Conservation (phyloP, 2,113 vertebrate species). For the Eudorcas thomsonii region DNA sequence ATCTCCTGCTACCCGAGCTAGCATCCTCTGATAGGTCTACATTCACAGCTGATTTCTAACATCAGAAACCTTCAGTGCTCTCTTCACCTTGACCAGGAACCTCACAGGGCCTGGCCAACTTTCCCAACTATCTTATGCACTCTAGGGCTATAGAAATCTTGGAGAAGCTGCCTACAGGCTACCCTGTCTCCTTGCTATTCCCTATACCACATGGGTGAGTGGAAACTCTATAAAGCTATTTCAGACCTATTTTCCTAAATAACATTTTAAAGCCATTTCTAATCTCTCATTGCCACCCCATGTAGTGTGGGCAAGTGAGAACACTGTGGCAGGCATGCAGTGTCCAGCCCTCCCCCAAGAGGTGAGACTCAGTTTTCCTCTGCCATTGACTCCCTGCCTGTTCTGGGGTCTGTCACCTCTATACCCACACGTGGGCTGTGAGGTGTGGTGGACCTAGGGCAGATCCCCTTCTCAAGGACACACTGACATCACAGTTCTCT, state of each 20-base stretch:
- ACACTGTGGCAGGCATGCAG: background rate
- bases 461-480: too few species aligned
- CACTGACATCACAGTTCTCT: too few species aligned
- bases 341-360: background rate
- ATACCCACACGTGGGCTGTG: accelerated
- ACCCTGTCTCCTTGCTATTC: background rate
- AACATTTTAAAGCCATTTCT: background rate
- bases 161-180: background rate
- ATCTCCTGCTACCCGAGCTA: background rate
- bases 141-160: background rate
- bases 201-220: background rate
- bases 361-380: background rate
- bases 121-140: background rate
- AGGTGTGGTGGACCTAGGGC: accelerated
- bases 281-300: background rate
- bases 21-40: background rate
- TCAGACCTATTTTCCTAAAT: background rate
- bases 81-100: background rate
- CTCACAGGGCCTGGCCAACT: background rate
- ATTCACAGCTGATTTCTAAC: background rate
- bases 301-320: background rate
- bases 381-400: background rate
- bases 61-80: background rate
- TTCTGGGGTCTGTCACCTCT: background rate
- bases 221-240: background rate